Evolutionary conservation across 2,888 invertebrate species (phyloP).

Genomic region (Aphodius sticticus): DNA sequence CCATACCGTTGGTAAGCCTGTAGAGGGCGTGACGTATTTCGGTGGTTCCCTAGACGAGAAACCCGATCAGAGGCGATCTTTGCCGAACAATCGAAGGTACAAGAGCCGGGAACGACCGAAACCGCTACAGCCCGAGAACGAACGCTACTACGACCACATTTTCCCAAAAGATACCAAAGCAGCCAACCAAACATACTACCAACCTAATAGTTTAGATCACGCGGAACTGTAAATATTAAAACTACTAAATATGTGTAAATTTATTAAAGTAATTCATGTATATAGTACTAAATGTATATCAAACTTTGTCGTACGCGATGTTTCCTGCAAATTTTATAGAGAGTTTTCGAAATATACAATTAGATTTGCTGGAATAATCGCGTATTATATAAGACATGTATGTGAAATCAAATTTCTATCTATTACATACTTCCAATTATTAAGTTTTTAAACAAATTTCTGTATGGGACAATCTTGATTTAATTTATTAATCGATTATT

Average conservation of each 20-base stretch:
- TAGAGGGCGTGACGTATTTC: constrained; percentile 52
- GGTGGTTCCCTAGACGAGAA: constrained; percentile 46
- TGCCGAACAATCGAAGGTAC: constrained; percentile 44
- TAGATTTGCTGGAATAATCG: background rate
- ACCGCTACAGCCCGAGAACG: constrained; percentile 67
- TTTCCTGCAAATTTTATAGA: too few relatives aligned
- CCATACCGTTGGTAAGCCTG: constrained; percentile 48
- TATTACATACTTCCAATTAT: constrained; percentile 18
- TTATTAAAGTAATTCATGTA: constrained; percentile 12
- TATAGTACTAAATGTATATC: constrained; percentile 27
- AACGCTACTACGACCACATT: constrained; percentile 69
- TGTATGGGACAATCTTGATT: constrained; percentile 19
- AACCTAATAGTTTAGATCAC: constrained; percentile 56
- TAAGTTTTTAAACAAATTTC: background rate
- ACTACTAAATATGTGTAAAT: constrained; percentile 13
- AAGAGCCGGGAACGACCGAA: constrained; percentile 63
- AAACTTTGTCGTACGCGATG: background rate
- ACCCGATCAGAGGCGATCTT: constrained; percentile 46
- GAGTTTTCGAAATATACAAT: background rate
- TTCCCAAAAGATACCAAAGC: constrained; percentile 60
- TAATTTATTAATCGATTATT: constrained; percentile 14
- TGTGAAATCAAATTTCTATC: constrained; percentile 18
- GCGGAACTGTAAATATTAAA: constrained; percentile 58
- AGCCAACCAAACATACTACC: constrained; percentile 54
- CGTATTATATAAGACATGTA: constrained; percentile 1